Conservation (phyloP, 2,888 invertebrate genomes). For the Vesta saturnalis region DNA sequence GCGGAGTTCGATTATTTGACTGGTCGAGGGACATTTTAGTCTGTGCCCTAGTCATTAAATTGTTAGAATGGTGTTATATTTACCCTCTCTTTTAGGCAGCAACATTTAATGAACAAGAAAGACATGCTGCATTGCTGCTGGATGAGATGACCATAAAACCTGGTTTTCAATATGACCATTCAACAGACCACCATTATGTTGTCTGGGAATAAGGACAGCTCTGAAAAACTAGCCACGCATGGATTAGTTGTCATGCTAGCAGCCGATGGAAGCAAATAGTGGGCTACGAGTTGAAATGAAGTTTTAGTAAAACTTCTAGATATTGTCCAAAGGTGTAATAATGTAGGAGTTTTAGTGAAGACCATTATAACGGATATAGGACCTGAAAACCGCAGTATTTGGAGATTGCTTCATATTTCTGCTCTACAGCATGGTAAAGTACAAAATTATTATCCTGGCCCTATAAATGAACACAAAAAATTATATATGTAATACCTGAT, state of each 20-base stretch:
- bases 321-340: no score
- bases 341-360: no score
- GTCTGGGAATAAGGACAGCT: background rate
- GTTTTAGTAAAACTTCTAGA: background rate
- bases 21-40: no score
- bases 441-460: no score
- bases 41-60: background rate
- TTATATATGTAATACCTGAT: no score
- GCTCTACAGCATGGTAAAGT: background rate
- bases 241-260: no score
- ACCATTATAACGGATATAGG: no score
- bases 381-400: background rate
- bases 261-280: no score
- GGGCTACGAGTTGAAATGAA: background rate
- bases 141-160: background rate
- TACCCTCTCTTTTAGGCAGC: background rate
- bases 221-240: background rate
- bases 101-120: background rate
- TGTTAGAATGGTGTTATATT: no score
- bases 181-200: background rate
- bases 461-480: no score
- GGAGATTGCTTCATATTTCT: background rate
- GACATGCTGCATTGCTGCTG: background rate
- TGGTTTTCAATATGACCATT: background rate
- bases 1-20: no score